A percentile compares a stretch with the other conserved stretches of the same genome.
Evolutionary conservation across 1,140 invertebrate species (phyloP).

Genomic region (Asbolus verrucosus): DNA sequence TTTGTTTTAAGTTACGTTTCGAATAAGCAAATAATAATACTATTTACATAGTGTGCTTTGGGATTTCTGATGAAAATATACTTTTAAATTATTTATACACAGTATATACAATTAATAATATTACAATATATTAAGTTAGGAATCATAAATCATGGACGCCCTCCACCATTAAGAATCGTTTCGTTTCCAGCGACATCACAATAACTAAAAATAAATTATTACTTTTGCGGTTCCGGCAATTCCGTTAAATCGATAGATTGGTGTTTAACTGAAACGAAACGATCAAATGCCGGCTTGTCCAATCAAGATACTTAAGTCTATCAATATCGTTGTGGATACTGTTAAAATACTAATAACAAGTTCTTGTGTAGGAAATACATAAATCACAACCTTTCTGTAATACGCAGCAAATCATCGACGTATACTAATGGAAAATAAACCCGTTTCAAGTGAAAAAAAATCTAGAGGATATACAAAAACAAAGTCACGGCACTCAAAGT

Average conservation of each 20-base stretch:
- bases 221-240: too few species aligned
- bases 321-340: slow-evolving; percentile 46
- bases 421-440: slow-evolving; percentile 15
- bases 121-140: slow-evolving; percentile 46
- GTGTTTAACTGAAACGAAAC: slow-evolving; percentile 26
- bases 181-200: slow-evolving; percentile 21
- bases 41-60: slow-evolving; percentile 59
- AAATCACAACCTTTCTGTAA: slow-evolving; percentile 45
- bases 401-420: slow-evolving; percentile 28
- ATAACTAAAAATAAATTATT: slow-evolving; percentile 4
- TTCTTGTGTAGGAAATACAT: slow-evolving; percentile 27
- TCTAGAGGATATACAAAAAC: slow-evolving; percentile 4
- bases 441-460: slow-evolving; percentile 36
- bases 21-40: slow-evolving; percentile 54
- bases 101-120: slow-evolving; percentile 53
- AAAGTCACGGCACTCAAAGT: slow-evolving; percentile 17
- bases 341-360: slow-evolving; percentile 39
- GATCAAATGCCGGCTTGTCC: slow-evolving; percentile 35
- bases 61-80: slow-evolving; percentile 56
- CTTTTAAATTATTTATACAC: slow-evolving; percentile 56
- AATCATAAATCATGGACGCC: slow-evolving; percentile 42
- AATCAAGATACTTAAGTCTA: slow-evolving; percentile 45
- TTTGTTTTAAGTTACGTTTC: slow-evolving; percentile 53
- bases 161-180: slow-evolving; percentile 5
- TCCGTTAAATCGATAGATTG: too few species aligned